Base-by-base conservation (phyloP, 2,113 vertebrate species). In the Girardinichthys multiradiatus region DNA sequence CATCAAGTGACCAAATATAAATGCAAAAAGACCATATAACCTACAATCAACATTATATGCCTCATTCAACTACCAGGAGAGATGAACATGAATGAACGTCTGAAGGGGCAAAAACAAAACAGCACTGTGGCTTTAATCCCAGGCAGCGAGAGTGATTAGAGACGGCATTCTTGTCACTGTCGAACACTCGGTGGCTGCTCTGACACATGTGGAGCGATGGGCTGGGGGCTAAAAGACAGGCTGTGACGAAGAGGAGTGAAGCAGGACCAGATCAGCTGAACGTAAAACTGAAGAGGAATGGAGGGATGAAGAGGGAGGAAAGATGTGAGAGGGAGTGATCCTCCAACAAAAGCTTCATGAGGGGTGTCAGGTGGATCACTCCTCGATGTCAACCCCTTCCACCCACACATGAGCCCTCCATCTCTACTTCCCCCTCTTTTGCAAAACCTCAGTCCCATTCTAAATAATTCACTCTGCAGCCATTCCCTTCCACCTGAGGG, bases 401-500 rank as follows among this genome's bases (percentile, higher is more conserved):
- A 76, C 86, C 77, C 80, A 82, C 82, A 45, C 74, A 76, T 57
- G 66, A 59, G 58, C 62, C 64, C 51, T 48, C 24, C 8, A 15
- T 21, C 29, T 9, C 12, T 48, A 12, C 60, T 2, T 37, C 68
- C 21, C 2, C 6, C 35, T 37, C 60, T 26, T 37, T n/a, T 9
- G n/a, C 67, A 74, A 84, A 87, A 75, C 74, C 80, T 90, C 77
- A 86, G 87, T 89, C 89, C 87, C 89, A 88, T 90, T 91, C 86
- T 95, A 93, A 95, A 95, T 95, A 94, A 95, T 95, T 95, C 90
- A 95, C 86, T 90, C 85, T 74, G 30, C 87, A 94, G 91, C 90
- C 90, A 90, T 91, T 94, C 92, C 90, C 91, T 95, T 95, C 94
- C 94, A 95, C 93, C 92, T 94, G 94, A 95, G 92, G 93, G 92